These are phyloP conservation scores for Dyspetes luteomarginatus DNA, from an alignment of 2,888 invertebrate genomes.

Conservation along the genomic window DNA sequence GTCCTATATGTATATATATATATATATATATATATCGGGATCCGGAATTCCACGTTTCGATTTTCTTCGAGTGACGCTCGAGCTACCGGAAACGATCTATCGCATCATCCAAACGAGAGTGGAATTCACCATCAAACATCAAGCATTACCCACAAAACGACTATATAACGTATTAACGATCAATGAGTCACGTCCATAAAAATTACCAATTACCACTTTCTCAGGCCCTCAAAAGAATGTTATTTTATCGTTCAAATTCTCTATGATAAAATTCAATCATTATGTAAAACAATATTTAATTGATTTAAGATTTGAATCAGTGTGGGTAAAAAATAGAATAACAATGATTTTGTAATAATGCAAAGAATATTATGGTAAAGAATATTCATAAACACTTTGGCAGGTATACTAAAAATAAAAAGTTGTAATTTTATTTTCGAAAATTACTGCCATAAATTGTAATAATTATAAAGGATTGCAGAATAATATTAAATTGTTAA, in stretches of 20 bases:
- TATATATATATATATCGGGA: constrained; percentile 7
- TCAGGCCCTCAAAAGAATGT: not conserved
- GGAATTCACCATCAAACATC: constrained; percentile 29
- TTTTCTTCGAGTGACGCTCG: constrained; percentile 34
- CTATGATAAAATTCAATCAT: too few species aligned
- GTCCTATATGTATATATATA: constrained; percentile 48
- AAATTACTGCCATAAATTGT: too few species aligned
- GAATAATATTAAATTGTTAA: too few species aligned
- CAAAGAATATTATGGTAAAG: too few species aligned
- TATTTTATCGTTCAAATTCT: not conserved
- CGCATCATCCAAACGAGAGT: constrained; percentile 24
- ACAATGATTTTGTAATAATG: too few species aligned
- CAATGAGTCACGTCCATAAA: not conserved
- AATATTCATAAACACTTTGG: too few species aligned
- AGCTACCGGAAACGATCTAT: constrained; percentile 59
- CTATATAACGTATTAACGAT: not conserved
- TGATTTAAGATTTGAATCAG: too few species aligned
- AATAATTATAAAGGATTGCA: too few species aligned
- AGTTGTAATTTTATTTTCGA: too few species aligned
- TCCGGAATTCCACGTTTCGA: constrained; percentile 67
- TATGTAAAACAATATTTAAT: too few species aligned
- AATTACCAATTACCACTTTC: not conserved
- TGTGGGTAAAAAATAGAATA: too few species aligned
- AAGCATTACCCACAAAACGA: not conserved
- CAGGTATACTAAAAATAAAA: too few species aligned